Conservation (phyloP, 1,140 invertebrate species). For the Aphis craccivora region DNA sequence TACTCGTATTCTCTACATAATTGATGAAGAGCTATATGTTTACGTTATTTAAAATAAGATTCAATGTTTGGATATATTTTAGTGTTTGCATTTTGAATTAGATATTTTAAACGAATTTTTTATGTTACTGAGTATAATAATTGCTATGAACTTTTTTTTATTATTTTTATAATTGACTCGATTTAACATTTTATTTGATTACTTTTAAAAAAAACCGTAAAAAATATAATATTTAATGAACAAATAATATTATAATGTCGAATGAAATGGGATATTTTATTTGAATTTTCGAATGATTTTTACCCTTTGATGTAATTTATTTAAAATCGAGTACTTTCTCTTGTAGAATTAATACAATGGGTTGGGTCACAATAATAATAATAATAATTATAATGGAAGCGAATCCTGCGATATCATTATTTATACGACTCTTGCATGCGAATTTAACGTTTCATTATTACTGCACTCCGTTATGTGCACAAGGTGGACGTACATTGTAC, state of each 20-base stretch:
- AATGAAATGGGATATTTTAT: not conserved
- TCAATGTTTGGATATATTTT: not conserved
- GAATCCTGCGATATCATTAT: not conserved
- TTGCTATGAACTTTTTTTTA: not conserved
- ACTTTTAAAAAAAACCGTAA: not conserved
- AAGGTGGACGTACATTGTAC: not conserved
- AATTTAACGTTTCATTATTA: not conserved
- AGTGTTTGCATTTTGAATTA: not conserved
- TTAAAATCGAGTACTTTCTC: not conserved
- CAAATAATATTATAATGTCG: not conserved
- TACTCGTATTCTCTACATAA: not conserved
- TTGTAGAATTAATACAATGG: not conserved
- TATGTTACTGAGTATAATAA: not conserved
- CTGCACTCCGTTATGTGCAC: not conserved
- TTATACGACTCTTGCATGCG: not conserved
- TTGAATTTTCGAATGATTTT: not conserved
- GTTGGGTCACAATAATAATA: not conserved
- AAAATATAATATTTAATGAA: not conserved
- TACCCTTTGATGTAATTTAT: not conserved
- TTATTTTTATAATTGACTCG: not conserved
- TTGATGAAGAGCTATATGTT: not conserved
- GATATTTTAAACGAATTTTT: slow-evolving; percentile 1
- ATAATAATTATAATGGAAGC: not conserved
- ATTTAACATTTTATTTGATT: not conserved
- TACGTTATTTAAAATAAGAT: not conserved